These are phyloP conservation scores for Neolamprologus hecqui DNA, from an alignment of 2,113 vertebrate genomes.

Conservation along the genomic window DNA sequence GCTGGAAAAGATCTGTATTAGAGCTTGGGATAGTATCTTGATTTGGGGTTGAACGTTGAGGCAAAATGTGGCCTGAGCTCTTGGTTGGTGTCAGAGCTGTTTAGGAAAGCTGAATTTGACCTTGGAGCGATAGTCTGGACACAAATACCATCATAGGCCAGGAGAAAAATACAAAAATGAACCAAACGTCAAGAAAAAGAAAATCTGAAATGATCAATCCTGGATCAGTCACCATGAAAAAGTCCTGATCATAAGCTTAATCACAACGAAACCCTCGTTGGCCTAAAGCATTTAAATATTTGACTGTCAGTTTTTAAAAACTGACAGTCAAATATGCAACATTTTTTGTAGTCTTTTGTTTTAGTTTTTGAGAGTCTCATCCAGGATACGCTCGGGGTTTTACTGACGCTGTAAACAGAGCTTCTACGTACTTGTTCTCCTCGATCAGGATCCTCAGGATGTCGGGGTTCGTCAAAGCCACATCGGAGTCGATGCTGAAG, in stretches of 20 bases:
- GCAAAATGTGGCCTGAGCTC: not conserved
- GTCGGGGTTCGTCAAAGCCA: constrained; percentile 44
- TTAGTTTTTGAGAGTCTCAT: not conserved
- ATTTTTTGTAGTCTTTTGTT: fast-evolving
- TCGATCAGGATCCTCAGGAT: constrained; percentile 46
- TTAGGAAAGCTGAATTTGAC: not conserved
- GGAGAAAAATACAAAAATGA: not conserved
- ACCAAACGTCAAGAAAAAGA: fast-evolving
- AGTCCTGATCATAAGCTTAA: not conserved
- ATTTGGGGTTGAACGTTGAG: not conserved
- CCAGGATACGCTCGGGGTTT: fast-evolving
- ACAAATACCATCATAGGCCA: not conserved
- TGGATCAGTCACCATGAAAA: not conserved
- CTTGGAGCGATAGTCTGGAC: too few relatives aligned
- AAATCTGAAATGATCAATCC: fast-evolving
- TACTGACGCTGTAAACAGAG: fast-evolving
- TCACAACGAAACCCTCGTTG: fast-evolving
- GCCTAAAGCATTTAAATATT: not conserved
- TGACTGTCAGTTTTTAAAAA: not conserved
- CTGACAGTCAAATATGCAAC: fast-evolving
- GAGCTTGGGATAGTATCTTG: not conserved
- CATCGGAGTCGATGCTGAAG: constrained; percentile 61
- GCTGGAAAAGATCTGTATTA: not conserved
- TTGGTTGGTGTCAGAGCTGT: not conserved
- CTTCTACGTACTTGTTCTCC: constrained; percentile 43